These are phyloP conservation scores for Microtus oregoni DNA, from an alignment of 2,113 vertebrate species.

Conservation along the genomic window DNA sequence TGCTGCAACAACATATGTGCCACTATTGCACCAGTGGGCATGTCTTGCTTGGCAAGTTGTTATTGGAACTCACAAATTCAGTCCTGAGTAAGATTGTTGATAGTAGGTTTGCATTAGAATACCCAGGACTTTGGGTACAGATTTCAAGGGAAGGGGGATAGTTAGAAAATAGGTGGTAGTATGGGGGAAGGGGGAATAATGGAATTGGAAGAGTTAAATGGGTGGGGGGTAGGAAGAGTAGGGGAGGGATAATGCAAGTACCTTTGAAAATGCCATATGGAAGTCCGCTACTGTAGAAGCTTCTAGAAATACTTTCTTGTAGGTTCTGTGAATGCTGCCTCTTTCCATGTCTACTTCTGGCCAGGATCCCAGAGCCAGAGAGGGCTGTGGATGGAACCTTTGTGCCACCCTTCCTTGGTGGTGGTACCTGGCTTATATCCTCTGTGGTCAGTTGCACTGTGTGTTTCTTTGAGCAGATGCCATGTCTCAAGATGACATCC, in stretches of 20 bases:
- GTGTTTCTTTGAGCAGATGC: neutral
- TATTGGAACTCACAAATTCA: neutral
- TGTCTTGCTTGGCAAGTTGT: neutral
- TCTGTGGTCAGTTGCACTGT: too few species aligned
- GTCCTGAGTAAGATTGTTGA: neutral
- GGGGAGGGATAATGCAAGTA: neutral
- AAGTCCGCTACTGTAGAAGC: neutral
- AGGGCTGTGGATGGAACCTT: too few species aligned
- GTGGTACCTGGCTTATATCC: fast-evolving
- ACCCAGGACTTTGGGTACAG: neutral
- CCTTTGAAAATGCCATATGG: neutral
- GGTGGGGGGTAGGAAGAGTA: too few species aligned
- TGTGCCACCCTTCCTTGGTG: fast-evolving
- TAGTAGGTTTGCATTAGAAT: too few species aligned
- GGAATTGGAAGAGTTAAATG: neutral
- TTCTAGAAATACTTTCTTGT: neutral
- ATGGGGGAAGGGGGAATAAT: neutral
- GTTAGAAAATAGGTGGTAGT: neutral
- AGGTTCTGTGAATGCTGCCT: neutral
- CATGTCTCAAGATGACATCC: neutral
- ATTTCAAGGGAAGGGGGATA: neutral
- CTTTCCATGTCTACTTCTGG: neutral
- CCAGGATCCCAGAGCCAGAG: neutral
- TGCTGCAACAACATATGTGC: neutral
- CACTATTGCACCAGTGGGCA: too few species aligned